A percentile compares a stretch with the other conserved stretches of the same genome.
phyloP scores from a whole-genome alignment of 2,797 vertebrate species.

The Rhinatrema bivittatum region DNA sequence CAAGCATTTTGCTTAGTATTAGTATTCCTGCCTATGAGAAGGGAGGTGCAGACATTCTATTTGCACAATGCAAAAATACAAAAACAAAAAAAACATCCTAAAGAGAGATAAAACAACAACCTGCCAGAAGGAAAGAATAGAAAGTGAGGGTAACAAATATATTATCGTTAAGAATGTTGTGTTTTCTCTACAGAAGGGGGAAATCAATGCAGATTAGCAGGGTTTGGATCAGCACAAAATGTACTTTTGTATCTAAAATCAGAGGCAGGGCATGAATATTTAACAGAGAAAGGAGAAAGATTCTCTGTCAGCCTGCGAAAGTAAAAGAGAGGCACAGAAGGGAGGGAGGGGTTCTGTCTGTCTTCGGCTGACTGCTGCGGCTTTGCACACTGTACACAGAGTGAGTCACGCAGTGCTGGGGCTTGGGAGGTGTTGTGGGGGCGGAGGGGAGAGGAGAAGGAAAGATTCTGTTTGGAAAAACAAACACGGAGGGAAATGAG shows the following conservation, averaged over 20 bases:
- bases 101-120: conserved; percentile 7
- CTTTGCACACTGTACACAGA: conserved; percentile 54
- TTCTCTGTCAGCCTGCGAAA: conserved; percentile 55
- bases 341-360: conserved; percentile 50
- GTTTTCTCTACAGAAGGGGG: conserved; percentile 31
- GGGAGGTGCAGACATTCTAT: no score
- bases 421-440: conserved; percentile 3
- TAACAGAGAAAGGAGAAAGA: conserved; percentile 55
- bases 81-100: conserved; percentile 22
- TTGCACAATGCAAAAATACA: conserved; percentile 15
- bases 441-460: conserved; percentile 2
- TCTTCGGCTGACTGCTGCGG: conserved; percentile 55
- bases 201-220: conserved; percentile 31
- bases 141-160: no score
- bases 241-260: conserved; percentile 60
- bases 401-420: conserved; percentile 41
- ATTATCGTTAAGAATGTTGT: no score
- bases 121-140: no score
- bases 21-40: no score
- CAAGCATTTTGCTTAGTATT: no score
- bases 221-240: conserved; percentile 50
- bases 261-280: conserved; percentile 57
- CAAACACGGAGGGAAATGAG: no score
- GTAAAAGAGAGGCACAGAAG: no score
- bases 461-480: conserved; percentile 5